Percentiles rank a stretch among this genome's conserved stretches.
Evolutionary conservation across 2,888 invertebrate species (phyloP).

Genomic region (Melanostoma scalare): DNA sequence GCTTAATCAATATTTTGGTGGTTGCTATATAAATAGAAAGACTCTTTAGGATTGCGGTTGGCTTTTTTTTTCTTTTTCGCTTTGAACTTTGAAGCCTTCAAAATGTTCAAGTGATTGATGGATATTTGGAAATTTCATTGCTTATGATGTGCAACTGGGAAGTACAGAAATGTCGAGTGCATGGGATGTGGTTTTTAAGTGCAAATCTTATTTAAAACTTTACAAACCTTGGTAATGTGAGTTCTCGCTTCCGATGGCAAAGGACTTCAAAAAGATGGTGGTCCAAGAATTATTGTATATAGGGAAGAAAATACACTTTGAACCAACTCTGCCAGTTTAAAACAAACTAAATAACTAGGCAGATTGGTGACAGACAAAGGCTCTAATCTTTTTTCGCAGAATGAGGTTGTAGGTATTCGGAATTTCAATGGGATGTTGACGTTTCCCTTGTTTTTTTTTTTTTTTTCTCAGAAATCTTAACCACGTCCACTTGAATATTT

Average conservation of each 20-base stretch:
- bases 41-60: neutral
- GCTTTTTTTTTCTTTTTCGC: neutral
- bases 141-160: neutral
- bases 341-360: neutral
- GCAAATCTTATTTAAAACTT: neutral
- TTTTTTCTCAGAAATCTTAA: slow-evolving; percentile 30
- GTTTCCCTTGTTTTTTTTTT: slow-evolving; percentile 33
- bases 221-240: slow-evolving; percentile 6
- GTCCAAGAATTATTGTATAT: too few relatives aligned
- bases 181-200: too few relatives aligned
- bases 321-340: too few relatives aligned
- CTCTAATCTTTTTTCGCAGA: slow-evolving; percentile 12
- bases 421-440: slow-evolving; percentile 44
- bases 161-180: too few relatives aligned
- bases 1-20: slow-evolving; percentile 63
- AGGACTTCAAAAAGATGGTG: too few relatives aligned
- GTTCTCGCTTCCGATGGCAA: too few relatives aligned
- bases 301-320: too few relatives aligned
- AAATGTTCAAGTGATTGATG: slow-evolving; percentile 28
- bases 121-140: slow-evolving; percentile 2
- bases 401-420: slow-evolving; percentile 56
- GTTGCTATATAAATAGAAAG: slow-evolving; percentile 50
- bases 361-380: slow-evolving; percentile 7
- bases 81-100: slow-evolving; percentile 37
- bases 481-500: slow-evolving; percentile 46